Base-by-base conservation (phyloP, 2,888 invertebrate species). In the Spatulosminthurus flaviceps region DNA sequence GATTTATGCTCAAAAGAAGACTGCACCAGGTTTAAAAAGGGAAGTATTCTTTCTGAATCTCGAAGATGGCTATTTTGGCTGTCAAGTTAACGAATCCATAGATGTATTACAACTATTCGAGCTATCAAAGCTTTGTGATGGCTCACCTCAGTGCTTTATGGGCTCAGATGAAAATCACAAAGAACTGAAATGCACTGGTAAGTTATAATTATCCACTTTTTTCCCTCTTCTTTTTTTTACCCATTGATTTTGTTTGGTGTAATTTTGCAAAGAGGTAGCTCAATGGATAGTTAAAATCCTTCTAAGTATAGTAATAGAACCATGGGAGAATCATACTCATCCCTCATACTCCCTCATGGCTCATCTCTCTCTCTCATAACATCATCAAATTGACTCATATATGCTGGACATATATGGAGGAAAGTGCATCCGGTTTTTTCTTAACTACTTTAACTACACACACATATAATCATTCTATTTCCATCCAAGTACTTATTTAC, bases 31-130 rank as follows among this genome's bases (percentile, higher is more conserved):
- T 28, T 74, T 79, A 67, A 93, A 92, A 91, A 92, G 93, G 89
- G 96, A 96, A 91, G 93, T 96, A 89, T 96, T 97, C 91, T 95
- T 96, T 91, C 92, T 97, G 89, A 96, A 96, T 90, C 92, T 96
- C 90, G 96, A 96, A 91, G 96, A 96, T 91, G 96, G 96, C 88
- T 96, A 95, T 90, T 97, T 97, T 90, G 96, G 96, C 87, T 97
- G 96, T 90, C 96, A 97, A 92, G 95, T 96, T 87, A 97, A 97
- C 91, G 95, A 95, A 91, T 96, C 96, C 87, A 94, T 94, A 88
- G 95, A 96, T 90, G 93, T 96, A 88, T 91, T 97, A 89, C 96
- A 97, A 91, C 91, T 97, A 88, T 95, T 95, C 91, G 95, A 96
- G 91, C 90, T 97, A 88, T 96, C 96, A 86, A 95, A 94, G 91